These are phyloP conservation scores for Furcula furcula DNA, from an alignment of 2,888 invertebrate genomes.

Conservation along the genomic window DNA sequence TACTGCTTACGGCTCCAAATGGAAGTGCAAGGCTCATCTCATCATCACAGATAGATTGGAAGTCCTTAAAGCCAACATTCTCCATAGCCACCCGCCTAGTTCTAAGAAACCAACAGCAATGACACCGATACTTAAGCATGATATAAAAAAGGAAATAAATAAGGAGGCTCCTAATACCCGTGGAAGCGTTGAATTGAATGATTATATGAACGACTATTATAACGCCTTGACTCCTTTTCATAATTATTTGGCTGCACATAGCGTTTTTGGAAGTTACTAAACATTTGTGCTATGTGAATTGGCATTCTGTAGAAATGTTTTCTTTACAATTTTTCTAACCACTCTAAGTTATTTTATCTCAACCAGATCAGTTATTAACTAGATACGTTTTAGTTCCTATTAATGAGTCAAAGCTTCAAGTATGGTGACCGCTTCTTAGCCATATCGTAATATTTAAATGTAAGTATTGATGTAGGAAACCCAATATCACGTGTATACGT, in stretches of 20 bases:
- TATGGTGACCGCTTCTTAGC: not conserved
- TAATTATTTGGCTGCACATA: constrained; percentile 63
- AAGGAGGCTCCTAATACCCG: constrained; percentile 10
- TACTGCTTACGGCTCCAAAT: constrained; percentile 65
- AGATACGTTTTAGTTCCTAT: not conserved
- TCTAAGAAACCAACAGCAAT: constrained; percentile 32
- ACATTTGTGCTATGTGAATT: no score
- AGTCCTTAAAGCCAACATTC: constrained; percentile 60
- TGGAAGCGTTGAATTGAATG: constrained; percentile 7
- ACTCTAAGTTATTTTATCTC: no score
- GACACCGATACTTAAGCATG: constrained; percentile 12
- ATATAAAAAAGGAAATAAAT: constrained; percentile 16
- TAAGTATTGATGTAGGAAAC: not conserved
- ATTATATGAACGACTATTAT: constrained; percentile 18
- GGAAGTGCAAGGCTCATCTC: constrained; percentile 68
- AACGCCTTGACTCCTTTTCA: constrained; percentile 49
- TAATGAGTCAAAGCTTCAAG: not conserved
- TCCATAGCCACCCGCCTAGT: constrained; percentile 59
- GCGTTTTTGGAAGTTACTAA: constrained; percentile 43
- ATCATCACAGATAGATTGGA: constrained; percentile 66
- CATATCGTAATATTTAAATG: not conserved
- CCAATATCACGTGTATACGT: not conserved
- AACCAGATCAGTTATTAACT: no score
- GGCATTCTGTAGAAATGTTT: not conserved
- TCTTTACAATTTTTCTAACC: no score